Base-by-base conservation (phyloP, 2,888 invertebrate species). In the Vanessa cardui region DNA sequence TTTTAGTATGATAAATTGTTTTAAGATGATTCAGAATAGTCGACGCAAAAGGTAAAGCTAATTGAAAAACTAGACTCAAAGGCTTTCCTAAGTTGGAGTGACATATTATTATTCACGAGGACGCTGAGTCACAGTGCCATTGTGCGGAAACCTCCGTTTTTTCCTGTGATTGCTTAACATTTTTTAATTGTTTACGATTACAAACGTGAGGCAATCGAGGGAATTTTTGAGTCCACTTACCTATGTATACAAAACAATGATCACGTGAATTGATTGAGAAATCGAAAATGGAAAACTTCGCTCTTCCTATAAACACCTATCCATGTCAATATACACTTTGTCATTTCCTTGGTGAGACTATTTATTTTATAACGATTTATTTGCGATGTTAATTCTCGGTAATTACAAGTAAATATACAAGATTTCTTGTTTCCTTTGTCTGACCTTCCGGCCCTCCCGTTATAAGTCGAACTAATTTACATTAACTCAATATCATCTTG, bases 91-190 rank as follows among this genome's bases (percentile, higher is more conserved):
- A 69, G 54, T 33, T 52, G 70, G 65, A 33, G 31, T 33, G 67
- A 58, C 50, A 62, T 67, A 58, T 58, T 12, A 62, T 62, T 16
- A 44, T 60, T 54, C 49, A 18, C 20, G 62, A 64, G 58, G 52
- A 58, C 64, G 47, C n/a, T 70, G 67, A 68, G 54, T 70, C 70
- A 70, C 26, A 59, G 44, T 63, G 59, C 47, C 64, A 60, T 68
- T 61, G 68, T 47, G 52, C 46, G 66, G 60, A 61, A 61, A 61
- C 47, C 56, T 49, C 33, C 20, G 64, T 54, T 64, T 68, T 68
- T 68, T 68, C 60, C 68, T 47, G 33, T 26, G 21, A 46, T 67
- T 60, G 60, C 54, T 62, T 63, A 18, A 45, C n/a, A 18, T 52
- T 18, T 20, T 46, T 59, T 47, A 47, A 47, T 47, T 47, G 47